Conservation (phyloP, 2,888 invertebrate genomes). For the Sinopyrophorus schimmeli region DNA sequence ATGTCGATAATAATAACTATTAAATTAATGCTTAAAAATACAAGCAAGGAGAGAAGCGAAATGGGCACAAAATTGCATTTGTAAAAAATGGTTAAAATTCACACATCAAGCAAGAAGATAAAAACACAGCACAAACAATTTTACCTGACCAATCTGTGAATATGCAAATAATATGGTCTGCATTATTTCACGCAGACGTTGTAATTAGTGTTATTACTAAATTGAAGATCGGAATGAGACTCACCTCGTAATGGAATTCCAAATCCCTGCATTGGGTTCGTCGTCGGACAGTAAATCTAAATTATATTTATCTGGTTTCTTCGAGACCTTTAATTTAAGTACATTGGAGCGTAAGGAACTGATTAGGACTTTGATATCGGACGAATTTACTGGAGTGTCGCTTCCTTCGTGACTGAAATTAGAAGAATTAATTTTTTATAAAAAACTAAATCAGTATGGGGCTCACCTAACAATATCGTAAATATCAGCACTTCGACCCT, state of each 20-base stretch:
- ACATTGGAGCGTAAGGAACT: slow-evolving; percentile 87
- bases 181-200: slow-evolving; percentile 4
- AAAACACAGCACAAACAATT: too few relatives aligned
- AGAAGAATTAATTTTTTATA: slow-evolving; percentile 5
- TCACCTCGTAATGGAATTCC: slow-evolving; percentile 93
- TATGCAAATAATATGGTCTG: slow-evolving; percentile 32
- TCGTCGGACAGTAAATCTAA: slow-evolving; percentile 86
- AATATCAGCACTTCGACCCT: slow-evolving; percentile 92
- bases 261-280: slow-evolving; percentile 75
- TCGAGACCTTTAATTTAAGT: slow-evolving; percentile 86
- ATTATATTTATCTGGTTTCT: slow-evolving; percentile 85
- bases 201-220: slow-evolving; percentile 46
- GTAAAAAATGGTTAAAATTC: not conserved
- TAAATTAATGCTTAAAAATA: not conserved
- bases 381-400: slow-evolving; percentile 70
- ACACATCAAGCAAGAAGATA: slow-evolving; percentile 1
- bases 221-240: slow-evolving; percentile 31
- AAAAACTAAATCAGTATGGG: too few relatives aligned
- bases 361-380: slow-evolving; percentile 78
- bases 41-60: too few relatives aligned
- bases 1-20: not conserved
- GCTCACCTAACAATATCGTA: slow-evolving; percentile 83
- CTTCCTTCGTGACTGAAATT: slow-evolving; percentile 71
- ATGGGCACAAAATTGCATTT: not conserved
- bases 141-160: slow-evolving; percentile 35